Evolutionary conservation across 2,888 invertebrate species (phyloP).

Genomic region (Hirtodrosophila alboralis): DNA sequence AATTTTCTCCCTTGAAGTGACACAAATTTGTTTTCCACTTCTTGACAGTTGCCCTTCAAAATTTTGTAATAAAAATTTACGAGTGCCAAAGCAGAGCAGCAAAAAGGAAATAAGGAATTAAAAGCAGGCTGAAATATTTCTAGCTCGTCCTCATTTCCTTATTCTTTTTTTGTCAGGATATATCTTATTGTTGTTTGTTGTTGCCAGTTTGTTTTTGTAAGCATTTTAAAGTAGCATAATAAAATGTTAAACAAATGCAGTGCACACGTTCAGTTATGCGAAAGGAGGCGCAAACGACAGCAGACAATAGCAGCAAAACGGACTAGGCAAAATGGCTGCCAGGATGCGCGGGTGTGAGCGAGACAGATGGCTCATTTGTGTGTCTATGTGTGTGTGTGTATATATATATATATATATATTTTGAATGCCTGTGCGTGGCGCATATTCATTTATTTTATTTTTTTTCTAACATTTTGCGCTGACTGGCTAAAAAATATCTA

Average conservation of each 20-base stretch:
- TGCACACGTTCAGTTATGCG: slow-evolving; percentile 68
- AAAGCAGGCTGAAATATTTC: slow-evolving; percentile 20
- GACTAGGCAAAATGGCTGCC: slow-evolving; percentile 12
- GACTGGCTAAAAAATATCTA: slow-evolving; percentile 67
- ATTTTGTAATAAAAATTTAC: slow-evolving; percentile 37
- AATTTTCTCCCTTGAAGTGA: too few species aligned
- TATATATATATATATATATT: slow-evolving; percentile 17
- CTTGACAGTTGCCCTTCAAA: slow-evolving; percentile 54
- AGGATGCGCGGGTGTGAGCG: slow-evolving; percentile 1
- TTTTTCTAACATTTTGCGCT: slow-evolving; percentile 55
- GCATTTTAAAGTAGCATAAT: slow-evolving; percentile 67
- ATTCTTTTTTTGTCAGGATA: slow-evolving; percentile 14
- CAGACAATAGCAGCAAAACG: slow-evolving; percentile 11
- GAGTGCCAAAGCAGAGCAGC: slow-evolving; percentile 2
- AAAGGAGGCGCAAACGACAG: slow-evolving; percentile 56
- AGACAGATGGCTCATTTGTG: not conserved
- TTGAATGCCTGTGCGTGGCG: slow-evolving; percentile 68
- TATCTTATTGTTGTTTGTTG: slow-evolving; percentile 20
- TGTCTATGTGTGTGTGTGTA: slow-evolving; percentile 5
- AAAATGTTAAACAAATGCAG: slow-evolving; percentile 75
- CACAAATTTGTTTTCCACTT: not conserved
- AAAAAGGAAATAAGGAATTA: slow-evolving; percentile 29
- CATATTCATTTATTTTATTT: slow-evolving; percentile 69
- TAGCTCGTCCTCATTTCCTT: slow-evolving; percentile 14
- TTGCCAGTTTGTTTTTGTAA: slow-evolving; percentile 25